A percentile compares a stretch with the other conserved stretches of the same genome.
Conservation (phyloP, 2,797 vertebrate genomes). For the Sebastes cheni region DNA sequence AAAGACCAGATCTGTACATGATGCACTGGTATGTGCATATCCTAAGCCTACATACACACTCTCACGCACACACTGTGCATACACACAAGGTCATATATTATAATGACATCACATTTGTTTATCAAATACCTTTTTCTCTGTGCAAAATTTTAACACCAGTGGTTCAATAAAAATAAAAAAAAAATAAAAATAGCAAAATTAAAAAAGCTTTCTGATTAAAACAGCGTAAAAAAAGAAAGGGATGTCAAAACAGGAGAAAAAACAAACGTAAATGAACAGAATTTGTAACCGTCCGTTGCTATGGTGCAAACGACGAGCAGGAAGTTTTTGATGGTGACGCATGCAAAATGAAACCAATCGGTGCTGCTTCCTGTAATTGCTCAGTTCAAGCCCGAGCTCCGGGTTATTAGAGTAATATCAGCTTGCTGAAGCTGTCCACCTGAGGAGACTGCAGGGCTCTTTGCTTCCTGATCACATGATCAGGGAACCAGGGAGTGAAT, state of each 20-base stretch:
- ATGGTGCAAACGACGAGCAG: conserved; percentile 43
- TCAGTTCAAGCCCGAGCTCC: conserved; percentile 67
- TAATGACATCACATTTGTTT: conserved; percentile 77
- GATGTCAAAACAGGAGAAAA: conserved; percentile 13
- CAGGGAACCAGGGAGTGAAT: conserved; percentile 58
- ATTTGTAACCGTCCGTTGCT: conserved; percentile 1
- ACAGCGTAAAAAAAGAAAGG: conserved; percentile 38
- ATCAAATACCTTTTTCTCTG: conserved; percentile 84
- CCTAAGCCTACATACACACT: conserved; percentile 35
- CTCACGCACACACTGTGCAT: conserved; percentile 36
- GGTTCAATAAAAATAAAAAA: conserved; percentile 88
- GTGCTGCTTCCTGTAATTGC: conserved; percentile 64
- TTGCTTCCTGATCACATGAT: conserved; percentile 40
- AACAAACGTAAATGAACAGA: conserved; percentile 27
- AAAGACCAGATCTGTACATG: conserved; percentile 54
- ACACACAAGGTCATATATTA: conserved; percentile 67
- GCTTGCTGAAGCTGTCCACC: conserved; percentile 48
- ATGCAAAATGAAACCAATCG: conserved; percentile 50
- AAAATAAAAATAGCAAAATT: conserved; percentile 69
- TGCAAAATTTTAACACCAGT: conserved; percentile 96
- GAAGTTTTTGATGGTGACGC: conserved; percentile 43
- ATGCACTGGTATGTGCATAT: conserved; percentile 54
- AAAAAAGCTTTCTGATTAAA: conserved; percentile 54
- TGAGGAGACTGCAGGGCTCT: conserved; percentile 53
- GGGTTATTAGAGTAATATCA: conserved; percentile 27